phyloP scores from a whole-genome alignment of 2,113 vertebrate species.

The Poicephalus meyeri region DNA sequence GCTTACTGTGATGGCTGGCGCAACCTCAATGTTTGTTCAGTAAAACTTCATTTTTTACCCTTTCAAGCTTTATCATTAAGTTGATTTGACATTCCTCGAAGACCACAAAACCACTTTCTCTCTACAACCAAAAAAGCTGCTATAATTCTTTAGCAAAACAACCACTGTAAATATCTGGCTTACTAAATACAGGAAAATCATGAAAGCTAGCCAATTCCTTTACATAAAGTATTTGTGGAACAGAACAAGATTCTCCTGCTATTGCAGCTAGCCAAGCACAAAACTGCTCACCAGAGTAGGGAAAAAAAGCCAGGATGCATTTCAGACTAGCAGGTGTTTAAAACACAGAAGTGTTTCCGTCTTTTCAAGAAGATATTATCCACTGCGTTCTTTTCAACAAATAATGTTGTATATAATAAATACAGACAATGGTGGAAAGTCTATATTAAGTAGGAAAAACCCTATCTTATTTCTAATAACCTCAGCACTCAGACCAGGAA shows the following conservation, averaged over 20 bases:
- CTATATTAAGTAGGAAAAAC: background rate
- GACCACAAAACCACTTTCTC: background rate
- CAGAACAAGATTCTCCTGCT: background rate
- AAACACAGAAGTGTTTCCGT: background rate
- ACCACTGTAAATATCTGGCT: background rate
- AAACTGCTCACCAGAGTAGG: background rate
- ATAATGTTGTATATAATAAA: background rate
- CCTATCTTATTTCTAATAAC: background rate
- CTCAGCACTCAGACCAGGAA: background rate
- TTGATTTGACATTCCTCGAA: background rate
- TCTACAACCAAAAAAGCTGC: background rate
- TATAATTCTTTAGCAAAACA: background rate
- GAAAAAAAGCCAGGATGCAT: background rate
- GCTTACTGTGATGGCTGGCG: constrained; percentile 79
- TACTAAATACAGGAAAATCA: background rate
- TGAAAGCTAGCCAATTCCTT: background rate
- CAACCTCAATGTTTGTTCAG: constrained; percentile 59
- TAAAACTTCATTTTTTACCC: background rate
- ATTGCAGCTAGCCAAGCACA: background rate
- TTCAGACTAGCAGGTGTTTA: background rate
- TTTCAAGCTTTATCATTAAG: background rate
- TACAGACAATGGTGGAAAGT: background rate
- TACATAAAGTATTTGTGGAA: background rate
- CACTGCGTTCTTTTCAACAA: background rate
- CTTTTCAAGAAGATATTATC: background rate